Conservation (phyloP, 2,113 vertebrate genomes). For the Colaptes auratus region DNA sequence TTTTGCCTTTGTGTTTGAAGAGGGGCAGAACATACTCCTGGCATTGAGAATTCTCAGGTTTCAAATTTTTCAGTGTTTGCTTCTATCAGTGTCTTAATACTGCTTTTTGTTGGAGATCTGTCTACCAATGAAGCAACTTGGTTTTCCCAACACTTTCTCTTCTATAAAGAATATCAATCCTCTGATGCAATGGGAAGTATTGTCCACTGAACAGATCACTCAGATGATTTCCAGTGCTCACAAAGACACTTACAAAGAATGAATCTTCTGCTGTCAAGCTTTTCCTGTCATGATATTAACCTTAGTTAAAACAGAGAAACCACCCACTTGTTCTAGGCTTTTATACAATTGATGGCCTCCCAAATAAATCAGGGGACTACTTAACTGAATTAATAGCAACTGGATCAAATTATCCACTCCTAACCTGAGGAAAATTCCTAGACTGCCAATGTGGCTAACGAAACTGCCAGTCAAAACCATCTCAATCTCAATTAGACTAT, state of each 20-base stretch:
- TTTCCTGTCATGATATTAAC: neutral
- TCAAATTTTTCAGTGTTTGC: neutral
- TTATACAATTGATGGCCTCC: neutral
- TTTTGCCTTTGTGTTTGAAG: neutral
- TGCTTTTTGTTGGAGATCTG: neutral
- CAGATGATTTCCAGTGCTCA: neutral
- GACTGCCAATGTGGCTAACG: neutral
- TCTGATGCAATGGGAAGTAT: neutral
- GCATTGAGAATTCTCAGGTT: neutral
- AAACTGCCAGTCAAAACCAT: neutral
- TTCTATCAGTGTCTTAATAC: accelerated
- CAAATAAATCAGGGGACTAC: neutral
- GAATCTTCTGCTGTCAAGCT: too few relatives aligned
- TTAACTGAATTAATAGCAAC: neutral
- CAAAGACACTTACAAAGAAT: neutral
- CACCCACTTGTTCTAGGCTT: neutral
- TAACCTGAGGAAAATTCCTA: neutral
- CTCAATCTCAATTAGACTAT: neutral
- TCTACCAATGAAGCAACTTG: neutral
- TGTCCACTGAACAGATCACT: neutral
- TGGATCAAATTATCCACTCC: neutral
- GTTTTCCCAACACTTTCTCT: neutral
- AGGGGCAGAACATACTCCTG: neutral
- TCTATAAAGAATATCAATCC: neutral
- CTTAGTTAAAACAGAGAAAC: neutral